These are phyloP conservation scores for Nannobrachium achirus DNA, from an alignment of 2,113 vertebrate genomes.

Conservation along the genomic window DNA sequence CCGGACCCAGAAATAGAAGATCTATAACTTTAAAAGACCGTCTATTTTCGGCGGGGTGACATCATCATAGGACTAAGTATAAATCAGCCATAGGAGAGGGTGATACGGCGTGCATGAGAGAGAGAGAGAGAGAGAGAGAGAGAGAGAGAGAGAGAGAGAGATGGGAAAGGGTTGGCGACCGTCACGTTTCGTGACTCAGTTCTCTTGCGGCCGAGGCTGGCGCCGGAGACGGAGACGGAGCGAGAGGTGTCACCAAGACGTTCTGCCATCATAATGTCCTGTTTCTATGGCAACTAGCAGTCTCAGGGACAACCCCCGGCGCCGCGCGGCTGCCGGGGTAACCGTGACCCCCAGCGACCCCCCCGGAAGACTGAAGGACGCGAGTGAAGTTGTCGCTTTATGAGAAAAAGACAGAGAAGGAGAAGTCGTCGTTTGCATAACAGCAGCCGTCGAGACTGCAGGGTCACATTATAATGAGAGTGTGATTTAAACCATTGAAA, in stretches of 20 bases:
- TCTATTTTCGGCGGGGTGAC: too few species aligned
- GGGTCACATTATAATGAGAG: too few species aligned
- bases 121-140: slow-evolving; percentile 29
- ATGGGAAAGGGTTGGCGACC: slow-evolving; percentile 52
- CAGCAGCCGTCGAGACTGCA: slow-evolving; percentile 11
- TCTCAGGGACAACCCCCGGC: slow-evolving; percentile 4
- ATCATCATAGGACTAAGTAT: slow-evolving; percentile 23
- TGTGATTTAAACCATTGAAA: too few species aligned
- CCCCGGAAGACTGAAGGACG: slow-evolving; percentile 4
- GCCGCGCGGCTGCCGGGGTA: not conserved
- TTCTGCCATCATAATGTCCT: slow-evolving; percentile 51
- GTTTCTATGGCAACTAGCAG: slow-evolving; percentile 68
- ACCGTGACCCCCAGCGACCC: slow-evolving; percentile 59
- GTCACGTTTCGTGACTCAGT: slow-evolving; percentile 61
- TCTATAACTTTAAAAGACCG: too few species aligned
- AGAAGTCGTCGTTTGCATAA: slow-evolving; percentile 40
- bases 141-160: slow-evolving; percentile 47
- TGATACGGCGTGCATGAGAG: slow-evolving; percentile 55
- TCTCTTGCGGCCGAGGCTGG: slow-evolving; percentile 59
- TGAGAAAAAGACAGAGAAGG: slow-evolving; percentile 16
- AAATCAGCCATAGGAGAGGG: slow-evolving; percentile 49
- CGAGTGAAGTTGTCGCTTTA: too few species aligned
- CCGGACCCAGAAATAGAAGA: too few species aligned
- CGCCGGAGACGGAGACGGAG: slow-evolving; percentile 32
- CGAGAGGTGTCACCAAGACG: slow-evolving; percentile 66